Percentiles rank a stretch among this genome's conserved stretches.
These are phyloP conservation scores for Characodon lateralis DNA, from an alignment of 2,797 vertebrate species.

Conservation along the genomic window DNA sequence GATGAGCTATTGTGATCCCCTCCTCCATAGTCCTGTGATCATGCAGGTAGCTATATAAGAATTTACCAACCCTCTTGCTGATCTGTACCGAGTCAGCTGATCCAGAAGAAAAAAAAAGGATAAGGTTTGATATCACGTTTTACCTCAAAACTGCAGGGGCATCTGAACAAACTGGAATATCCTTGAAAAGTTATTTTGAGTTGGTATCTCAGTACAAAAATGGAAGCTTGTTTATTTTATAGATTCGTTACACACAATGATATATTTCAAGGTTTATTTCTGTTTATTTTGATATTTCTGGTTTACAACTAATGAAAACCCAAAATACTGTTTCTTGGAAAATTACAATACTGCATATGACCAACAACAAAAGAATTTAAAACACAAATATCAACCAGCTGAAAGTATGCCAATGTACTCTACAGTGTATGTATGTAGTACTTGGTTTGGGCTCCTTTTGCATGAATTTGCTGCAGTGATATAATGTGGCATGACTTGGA, in stretches of 20 bases:
- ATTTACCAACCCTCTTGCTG: background rate
- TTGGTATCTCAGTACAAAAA: background rate
- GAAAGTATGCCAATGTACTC: background rate
- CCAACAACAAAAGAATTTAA: background rate
- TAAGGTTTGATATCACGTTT: background rate
- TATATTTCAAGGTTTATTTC: background rate
- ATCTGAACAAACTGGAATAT: background rate
- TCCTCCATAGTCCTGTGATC: slow-evolving; percentile 1
- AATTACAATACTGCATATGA: background rate
- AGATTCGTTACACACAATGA: background rate
- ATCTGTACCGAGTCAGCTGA: background rate
- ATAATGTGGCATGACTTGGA: background rate
- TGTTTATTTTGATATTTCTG: background rate
- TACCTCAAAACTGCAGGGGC: background rate
- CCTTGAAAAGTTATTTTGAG: background rate
- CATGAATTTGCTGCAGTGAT: background rate
- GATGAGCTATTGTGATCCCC: background rate
- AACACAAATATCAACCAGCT: background rate
- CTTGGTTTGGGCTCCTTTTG: background rate
- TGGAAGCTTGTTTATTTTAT: background rate
- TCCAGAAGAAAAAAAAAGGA: background rate
- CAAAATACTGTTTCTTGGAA: background rate
- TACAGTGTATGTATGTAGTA: background rate
- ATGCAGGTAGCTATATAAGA: background rate
- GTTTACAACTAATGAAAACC: background rate